Conservation (phyloP, 2,888 invertebrate species). For the Hypsopygia costalis region DNA sequence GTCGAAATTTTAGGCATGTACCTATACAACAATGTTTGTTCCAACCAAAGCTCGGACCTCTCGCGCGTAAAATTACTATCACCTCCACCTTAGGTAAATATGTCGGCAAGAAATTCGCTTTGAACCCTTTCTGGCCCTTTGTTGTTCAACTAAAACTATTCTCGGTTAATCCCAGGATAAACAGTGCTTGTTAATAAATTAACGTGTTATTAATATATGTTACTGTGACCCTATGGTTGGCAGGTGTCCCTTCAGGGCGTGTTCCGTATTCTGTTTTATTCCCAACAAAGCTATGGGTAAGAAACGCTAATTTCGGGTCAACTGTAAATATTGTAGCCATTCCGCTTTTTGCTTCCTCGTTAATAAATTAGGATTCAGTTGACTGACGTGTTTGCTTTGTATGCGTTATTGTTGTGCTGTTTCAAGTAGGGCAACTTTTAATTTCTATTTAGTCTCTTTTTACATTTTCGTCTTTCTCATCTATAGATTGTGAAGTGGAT, state of each 20-base stretch:
- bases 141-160: conserved; percentile 80
- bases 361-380: conserved; percentile 59
- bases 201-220: conserved; percentile 79
- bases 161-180: conserved; percentile 79
- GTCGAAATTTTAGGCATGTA: conserved; percentile 54
- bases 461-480: too few relatives aligned
- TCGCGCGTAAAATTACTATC: conserved; percentile 79
- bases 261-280: conserved; percentile 54
- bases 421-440: too few relatives aligned
- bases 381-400: conserved; percentile 53
- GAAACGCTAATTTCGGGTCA: conserved; percentile 65
- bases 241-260: conserved; percentile 70
- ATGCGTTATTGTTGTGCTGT: conserved; percentile 31
- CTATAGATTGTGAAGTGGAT: too few relatives aligned
- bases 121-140: conserved; percentile 77
- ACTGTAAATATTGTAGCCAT: conserved; percentile 69
- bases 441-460: too few relatives aligned
- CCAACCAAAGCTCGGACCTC: conserved; percentile 65
- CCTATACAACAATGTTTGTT: conserved; percentile 42
- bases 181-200: conserved; percentile 79
- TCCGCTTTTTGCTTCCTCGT: conserved; percentile 61
- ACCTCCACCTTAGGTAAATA: conserved; percentile 78
- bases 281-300: conserved; percentile 68
- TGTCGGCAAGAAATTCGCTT: conserved; percentile 80
- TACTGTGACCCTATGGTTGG: conserved; percentile 68